Evolutionary conservation across 2,888 invertebrate genomes (phyloP), one percentile per base, ranked within the genome.

Genomic region (Eucera pruinosa): DNA sequence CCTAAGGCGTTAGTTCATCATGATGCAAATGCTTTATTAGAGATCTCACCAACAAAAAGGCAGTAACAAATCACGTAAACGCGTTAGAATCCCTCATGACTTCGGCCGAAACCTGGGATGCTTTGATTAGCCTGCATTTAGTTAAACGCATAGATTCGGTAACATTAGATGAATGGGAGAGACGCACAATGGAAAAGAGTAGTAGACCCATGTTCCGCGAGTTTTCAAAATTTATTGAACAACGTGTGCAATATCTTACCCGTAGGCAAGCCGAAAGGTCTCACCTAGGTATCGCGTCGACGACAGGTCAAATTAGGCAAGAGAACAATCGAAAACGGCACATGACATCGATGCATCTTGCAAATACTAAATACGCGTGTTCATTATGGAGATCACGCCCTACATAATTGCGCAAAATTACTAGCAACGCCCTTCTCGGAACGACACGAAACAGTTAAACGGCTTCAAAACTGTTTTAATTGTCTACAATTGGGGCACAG

Each of bases 301-400:
- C 0, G 0, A 2, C 0, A 11, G 6, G 33, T 7, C 5, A 3
- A 5, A 0, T n/a, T n/a, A n/a, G n/a, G n/a, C n/a, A 11, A n/a
- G n/a, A n/a, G n/a, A n/a, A n/a, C n/a, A n/a, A n/a, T n/a, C n/a
- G n/a, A 11, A 2, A 2, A 20, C 2, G 23, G 0, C n/a, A n/a
- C n/a, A n/a, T 2, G n/a, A n/a, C n/a, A 4, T 3, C 1, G 3
- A 6, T 3, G 4, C 0, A 15, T 41, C 1, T 30, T 33, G 13
- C 25, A 2, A 9, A 9, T 4, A 61, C 4, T 9, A 4, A 41
- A 0, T 0, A 0, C n/a, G n/a, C n/a, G n/a, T n/a, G n/a, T n/a
- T n/a, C n/a, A n/a, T 1, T 64, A 43, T 64, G 64, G 20, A 0
- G 15, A 25, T 0, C 52, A 64, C 4, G 20, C 27, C 0, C 13